phyloP scores from a whole-genome alignment of 2,113 vertebrate species.

The Gila orcuttii region DNA sequence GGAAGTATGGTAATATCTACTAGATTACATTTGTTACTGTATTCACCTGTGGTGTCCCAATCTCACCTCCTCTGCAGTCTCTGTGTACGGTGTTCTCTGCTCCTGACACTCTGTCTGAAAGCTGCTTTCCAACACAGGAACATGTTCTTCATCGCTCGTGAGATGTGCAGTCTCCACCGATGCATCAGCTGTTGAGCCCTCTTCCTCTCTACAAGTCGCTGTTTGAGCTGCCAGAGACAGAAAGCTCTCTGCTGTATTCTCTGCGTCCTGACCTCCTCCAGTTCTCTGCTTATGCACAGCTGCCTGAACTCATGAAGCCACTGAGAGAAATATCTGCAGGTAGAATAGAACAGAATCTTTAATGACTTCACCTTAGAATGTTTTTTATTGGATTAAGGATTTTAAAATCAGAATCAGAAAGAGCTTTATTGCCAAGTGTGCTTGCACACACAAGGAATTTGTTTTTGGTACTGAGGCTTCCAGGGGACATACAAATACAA shows the following conservation, averaged over 20 bases:
- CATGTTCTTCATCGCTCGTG: neutral
- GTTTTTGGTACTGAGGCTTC: too few species aligned
- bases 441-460: too few species aligned
- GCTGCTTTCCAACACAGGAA: slow-evolving; percentile 18
- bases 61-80: slow-evolving; percentile 16
- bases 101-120: neutral
- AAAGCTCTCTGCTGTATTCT: neutral
- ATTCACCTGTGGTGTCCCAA: neutral
- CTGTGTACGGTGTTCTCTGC: slow-evolving; percentile 32
- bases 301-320: neutral
- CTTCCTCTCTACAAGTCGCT: neutral
- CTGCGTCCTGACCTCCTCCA: neutral
- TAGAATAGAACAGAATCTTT: neutral
- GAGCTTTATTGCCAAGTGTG: too few species aligned
- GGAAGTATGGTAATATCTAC: neutral
- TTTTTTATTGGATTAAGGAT: too few species aligned
- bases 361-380: neutral
- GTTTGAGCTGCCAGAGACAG: neutral
- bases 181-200: neutral
- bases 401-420: too few species aligned
- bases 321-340: neutral
- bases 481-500: too few species aligned
- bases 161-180: neutral
- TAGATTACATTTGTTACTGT: too few species aligned
- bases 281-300: neutral